Evolutionary conservation across 2,888 invertebrate genomes (phyloP), one percentile per base, ranked within the genome.

Genomic region (Netelia inedita): DNA sequence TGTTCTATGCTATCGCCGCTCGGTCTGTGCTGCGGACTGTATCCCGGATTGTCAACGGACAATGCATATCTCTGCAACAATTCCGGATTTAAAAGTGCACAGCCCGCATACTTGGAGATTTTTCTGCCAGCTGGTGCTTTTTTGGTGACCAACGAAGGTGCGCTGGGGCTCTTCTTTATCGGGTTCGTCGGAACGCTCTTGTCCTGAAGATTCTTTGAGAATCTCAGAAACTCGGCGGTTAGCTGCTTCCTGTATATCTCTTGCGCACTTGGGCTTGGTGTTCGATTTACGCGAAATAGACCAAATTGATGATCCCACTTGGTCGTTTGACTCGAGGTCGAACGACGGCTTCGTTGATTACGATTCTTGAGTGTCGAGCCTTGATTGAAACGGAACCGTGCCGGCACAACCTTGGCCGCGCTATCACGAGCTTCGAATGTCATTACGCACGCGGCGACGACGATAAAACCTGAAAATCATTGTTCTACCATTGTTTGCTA

Each of bases 401-500:
- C 97, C 0, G 98, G 98, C 16, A 98, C 97, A 74, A 98, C 98
- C 93, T 97, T 97, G 1, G 98, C 98, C 0, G 99, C 98, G 85
- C 98, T 98, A 94, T 99, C 99, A 2, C 99, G 96, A 0, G 98
- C 98, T 93, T 99, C 99, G 92, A 99, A 98, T n/a, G 99, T 99
- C 97, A 99, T 98, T 74, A 99, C 99, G 92, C 99, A 99, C 0
- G 99, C 98, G 43, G 99, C 98, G 23, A 99, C 99, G 57, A 99
- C 98, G 88, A 98, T 98, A 93, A 99, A 99, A 55, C 98, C 97
- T 97, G 91, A 35, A 21, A 74, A 59, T 19, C 11, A 35, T 43
- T 63, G 19, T 53, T 75, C 75, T 3, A 23, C 14, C 53, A 1
- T 35, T 46, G 11, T 21, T 65, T n/a, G 35, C 6, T 35, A 10